Evolutionary conservation across 2,113 vertebrate genomes (phyloP).

Genomic region (Eulacestoma nigropectus): DNA sequence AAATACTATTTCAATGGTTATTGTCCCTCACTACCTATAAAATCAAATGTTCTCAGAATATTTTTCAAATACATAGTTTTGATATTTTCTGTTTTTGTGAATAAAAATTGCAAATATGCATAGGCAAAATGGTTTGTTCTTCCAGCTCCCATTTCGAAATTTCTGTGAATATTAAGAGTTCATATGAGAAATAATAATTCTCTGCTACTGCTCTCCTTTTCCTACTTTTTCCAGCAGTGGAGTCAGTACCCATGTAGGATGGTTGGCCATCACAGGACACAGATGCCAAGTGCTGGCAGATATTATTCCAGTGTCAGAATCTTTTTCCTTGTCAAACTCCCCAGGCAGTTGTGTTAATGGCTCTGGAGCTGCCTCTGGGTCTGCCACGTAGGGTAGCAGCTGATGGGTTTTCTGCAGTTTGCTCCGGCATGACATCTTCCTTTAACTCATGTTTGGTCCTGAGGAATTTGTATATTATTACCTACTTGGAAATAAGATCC

Average conservation of each 20-base stretch:
- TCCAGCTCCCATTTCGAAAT: background rate
- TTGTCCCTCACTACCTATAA: background rate
- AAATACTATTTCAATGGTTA: background rate
- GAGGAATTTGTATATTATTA: constrained; percentile 31
- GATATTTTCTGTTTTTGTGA: background rate
- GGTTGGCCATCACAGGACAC: constrained; percentile 13
- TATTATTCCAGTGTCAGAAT: constrained; percentile 51
- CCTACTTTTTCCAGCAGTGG: background rate
- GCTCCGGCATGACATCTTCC: constrained; percentile 23
- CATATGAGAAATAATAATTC: background rate
- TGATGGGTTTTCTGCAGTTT: background rate
- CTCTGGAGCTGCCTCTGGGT: constrained; percentile 53
- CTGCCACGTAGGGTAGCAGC: constrained; percentile 26
- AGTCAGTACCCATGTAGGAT: background rate
- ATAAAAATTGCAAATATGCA: background rate
- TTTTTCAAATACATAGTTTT: background rate
- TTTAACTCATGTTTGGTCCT: constrained; percentile 24
- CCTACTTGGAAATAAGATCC: constrained; percentile 13
- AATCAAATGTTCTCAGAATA: background rate
- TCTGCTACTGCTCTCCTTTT: background rate
- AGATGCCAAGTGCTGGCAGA: constrained; percentile 41
- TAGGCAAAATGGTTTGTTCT: background rate
- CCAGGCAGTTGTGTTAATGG: constrained; percentile 48
- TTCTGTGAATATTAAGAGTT: background rate
- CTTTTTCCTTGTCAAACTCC: constrained; percentile 39